Conservation (phyloP, 1,140 invertebrate species). For the Drosophila ficusphila region DNA sequence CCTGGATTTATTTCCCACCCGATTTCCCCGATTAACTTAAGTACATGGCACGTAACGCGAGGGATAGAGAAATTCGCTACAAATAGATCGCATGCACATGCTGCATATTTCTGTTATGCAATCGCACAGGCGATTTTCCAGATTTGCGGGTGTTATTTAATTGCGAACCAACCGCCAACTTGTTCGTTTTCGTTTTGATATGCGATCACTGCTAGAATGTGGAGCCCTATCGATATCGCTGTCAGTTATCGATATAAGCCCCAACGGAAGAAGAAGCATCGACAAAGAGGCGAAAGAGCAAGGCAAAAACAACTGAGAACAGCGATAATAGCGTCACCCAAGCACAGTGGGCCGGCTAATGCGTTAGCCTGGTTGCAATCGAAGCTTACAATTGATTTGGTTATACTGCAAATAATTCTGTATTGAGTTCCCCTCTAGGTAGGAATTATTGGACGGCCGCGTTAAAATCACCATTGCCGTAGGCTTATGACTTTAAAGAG, state of each 20-base stretch:
- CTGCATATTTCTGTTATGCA: slow-evolving; percentile 40
- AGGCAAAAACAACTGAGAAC: slow-evolving; percentile 13
- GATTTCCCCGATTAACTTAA: neutral
- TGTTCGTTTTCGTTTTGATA: slow-evolving; percentile 16
- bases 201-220: slow-evolving; percentile 19
- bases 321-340: slow-evolving; percentile 13
- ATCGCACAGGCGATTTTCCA: slow-evolving; percentile 35
- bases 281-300: slow-evolving; percentile 7
- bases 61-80: slow-evolving; percentile 40
- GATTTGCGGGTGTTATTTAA: slow-evolving; percentile 49
- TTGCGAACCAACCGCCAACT: slow-evolving; percentile 4
- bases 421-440: too few species aligned
- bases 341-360: slow-evolving; percentile 1
- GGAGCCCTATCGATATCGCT: slow-evolving; percentile 14
- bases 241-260: slow-evolving; percentile 6
- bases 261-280: slow-evolving; percentile 3
- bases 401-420: too few species aligned
- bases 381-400: neutral
- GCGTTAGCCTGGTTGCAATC: too few species aligned
- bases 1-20: slow-evolving; percentile 5
- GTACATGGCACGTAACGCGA: slow-evolving; percentile 33
- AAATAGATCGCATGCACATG: slow-evolving; percentile 48
- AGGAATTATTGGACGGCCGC: too few species aligned
- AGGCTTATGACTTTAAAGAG: too few species aligned
- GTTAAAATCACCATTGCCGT: too few species aligned